Evolutionary conservation across 2,113 vertebrate species (phyloP).

Genomic region (Brachionichthys hirsutus): DNA sequence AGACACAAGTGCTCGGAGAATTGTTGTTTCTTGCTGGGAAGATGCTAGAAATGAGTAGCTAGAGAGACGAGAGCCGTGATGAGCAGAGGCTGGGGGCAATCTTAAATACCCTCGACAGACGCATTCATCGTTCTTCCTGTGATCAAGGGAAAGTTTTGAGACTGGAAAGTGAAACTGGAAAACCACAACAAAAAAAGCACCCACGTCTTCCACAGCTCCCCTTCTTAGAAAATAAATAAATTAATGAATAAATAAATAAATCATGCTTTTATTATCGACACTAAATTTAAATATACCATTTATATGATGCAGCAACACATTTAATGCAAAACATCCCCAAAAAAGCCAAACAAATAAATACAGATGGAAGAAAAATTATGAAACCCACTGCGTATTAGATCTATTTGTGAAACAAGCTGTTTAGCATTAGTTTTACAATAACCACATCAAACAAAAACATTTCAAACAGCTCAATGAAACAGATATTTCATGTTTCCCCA

Average conservation of each 20-base stretch:
- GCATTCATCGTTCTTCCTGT: slow-evolving; percentile 28
- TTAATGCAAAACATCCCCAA: too few species aligned
- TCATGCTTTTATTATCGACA: too few species aligned
- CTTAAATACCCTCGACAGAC: slow-evolving; percentile 26
- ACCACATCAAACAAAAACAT: too few species aligned
- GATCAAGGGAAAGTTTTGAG: slow-evolving; percentile 25
- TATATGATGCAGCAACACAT: too few species aligned
- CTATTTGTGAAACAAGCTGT: too few species aligned
- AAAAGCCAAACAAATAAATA: too few species aligned
- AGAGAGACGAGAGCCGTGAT: slow-evolving; percentile 20
- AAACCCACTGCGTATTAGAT: too few species aligned
- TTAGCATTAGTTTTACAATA: too few species aligned
- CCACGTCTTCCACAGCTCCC: not conserved
- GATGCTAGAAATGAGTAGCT: not conserved
- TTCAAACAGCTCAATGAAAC: too few species aligned
- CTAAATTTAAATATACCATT: too few species aligned
- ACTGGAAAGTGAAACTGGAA: slow-evolving; percentile 57
- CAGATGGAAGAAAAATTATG: too few species aligned
- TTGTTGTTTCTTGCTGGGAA: not conserved
- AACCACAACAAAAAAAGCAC: slow-evolving; percentile 16
- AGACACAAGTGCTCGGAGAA: not conserved
- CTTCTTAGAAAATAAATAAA: not conserved
- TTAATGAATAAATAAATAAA: not conserved
- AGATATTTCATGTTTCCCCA: too few species aligned
- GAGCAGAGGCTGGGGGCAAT: not conserved